Evolutionary conservation across 92 coral and sea anemone genomes (phyloP), one percentile per base, ranked within the genome.

Genomic region (Zoanthus sociatus): DNA sequence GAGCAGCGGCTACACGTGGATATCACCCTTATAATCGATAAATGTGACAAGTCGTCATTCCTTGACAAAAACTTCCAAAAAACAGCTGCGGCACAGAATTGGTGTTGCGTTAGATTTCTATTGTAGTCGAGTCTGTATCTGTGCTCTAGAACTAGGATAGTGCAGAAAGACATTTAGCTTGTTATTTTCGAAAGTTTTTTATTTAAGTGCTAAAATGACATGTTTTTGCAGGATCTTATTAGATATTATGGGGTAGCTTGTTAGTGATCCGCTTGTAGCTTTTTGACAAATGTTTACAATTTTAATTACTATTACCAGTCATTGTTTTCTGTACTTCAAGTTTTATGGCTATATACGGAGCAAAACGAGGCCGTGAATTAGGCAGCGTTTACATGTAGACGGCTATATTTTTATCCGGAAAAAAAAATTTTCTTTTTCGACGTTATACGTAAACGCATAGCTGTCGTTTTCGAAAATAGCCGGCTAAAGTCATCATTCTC

Each of bases 21-120:
- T 81, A 81, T 81, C 85, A 81, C 51, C 85, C 85, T 7, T 81
- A 81, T 81, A 75, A 75, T 16, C 85, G 85, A 81, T 81, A 63
- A 81, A 47, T 6, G 44, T 18, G 20, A 30, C 51, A 56, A 16
- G 17, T 7, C 17, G 21, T 9, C 20, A 58, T 16, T 16, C 0
- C 79, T 0, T 17, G 79, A 31, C 7, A 54, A 42, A n/a, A 14
- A 7, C 14, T 75, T 9, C 15, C 26, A 26, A 18, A n/a, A 48
- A 6, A 48, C 79, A n/a, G 64, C 13, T 50, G 50, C 5, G 18
- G 20, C 67, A 15, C 21, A 53, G 17, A 30, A 14, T 15, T 2
- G 15, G 3, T 54, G 51, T 37, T 37, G 11, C 37, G 21, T 50
- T 51, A 31, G 26, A 48, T 46, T 47, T 16, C 18, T 71, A 5